Evolutionary conservation across 1,140 invertebrate genomes (phyloP), one percentile per base, ranked within the genome.

Genomic region (Centruroides vittatus): DNA sequence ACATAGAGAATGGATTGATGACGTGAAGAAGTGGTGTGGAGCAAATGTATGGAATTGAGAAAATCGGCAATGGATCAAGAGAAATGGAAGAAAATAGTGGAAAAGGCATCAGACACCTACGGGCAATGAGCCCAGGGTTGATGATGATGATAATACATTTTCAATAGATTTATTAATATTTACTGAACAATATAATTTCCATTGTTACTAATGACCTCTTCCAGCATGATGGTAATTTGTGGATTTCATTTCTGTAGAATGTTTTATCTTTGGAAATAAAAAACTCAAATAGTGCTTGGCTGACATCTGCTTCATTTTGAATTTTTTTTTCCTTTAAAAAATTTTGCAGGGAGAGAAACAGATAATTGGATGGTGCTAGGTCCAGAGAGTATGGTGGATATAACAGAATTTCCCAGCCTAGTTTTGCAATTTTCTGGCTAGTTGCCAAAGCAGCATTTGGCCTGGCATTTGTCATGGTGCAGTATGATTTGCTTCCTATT

Each of bases 391-490:
- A 77, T 57, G 73, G 73, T 67, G 74, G 74, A 69, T 78, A 74
- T 55, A 65, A 59, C 48, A 80, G 74, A 66, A 73, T 58, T 67
- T 77, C 70, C 74, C 71, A 77, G 55, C 69, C 69, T 62, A 77
- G 67, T 67, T 75, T 66, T 57, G 68, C 48, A 57, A 77, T 56
- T n/a, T 50, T 61, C 47, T 36, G 9, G 10, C 47, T 23, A 47
- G 70, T 71, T 57, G 50, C 51, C 47, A 11, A 47, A 41, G 46
- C 47, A 35, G 57, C 52, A 63, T 71, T 70, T 23, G 67, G 68
- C 56, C 55, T 55, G 11, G 57, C 52, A 63, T 71, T 70, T 23
- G 67, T 68, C 56, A 50, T 55, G 11, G 62, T 65, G 47, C 71
- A 70, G 48, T 47, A 50, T 56, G 36, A 61, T 50, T 35, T 56